phyloP scores from a whole-genome alignment of 2,888 invertebrate genomes.

The Gymnoscelis rufifasciata region DNA sequence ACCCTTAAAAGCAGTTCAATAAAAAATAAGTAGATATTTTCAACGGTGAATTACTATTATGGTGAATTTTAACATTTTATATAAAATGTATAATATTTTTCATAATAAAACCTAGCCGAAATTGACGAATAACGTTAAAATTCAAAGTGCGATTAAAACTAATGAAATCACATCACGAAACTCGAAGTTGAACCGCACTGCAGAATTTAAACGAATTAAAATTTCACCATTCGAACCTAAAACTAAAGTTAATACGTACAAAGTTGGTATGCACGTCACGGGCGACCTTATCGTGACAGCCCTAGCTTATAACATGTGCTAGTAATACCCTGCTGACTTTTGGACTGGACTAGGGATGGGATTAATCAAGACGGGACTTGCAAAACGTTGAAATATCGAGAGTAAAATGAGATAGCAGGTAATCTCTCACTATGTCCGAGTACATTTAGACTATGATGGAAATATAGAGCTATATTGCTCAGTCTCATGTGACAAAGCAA shows the following conservation, averaged over 20 bases:
- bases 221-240: slow-evolving; percentile 11
- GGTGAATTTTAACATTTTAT: no score
- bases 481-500: no score
- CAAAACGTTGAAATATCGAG: no score
- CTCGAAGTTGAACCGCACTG: background rate
- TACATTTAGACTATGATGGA: no score
- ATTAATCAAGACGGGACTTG: background rate
- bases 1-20: no score
- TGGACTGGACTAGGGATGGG: slow-evolving; percentile 12
- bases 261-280: slow-evolving; percentile 17
- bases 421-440: no score
- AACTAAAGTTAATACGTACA: slow-evolving; percentile 7
- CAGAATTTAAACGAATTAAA: slow-evolving; percentile 1
- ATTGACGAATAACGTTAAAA: background rate
- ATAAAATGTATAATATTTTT: no score
- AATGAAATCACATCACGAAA: background rate
- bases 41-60: no score
- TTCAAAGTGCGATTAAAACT: background rate
- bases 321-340: slow-evolving; percentile 18
- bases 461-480: no score
- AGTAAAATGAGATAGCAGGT: no score
- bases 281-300: slow-evolving; percentile 19
- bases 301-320: slow-evolving; percentile 21
- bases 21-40: no score
- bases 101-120: background rate